These are phyloP conservation scores for Corythoichthys haematopterus DNA, from an alignment of 2,113 vertebrate genomes.

Conservation along the genomic window DNA sequence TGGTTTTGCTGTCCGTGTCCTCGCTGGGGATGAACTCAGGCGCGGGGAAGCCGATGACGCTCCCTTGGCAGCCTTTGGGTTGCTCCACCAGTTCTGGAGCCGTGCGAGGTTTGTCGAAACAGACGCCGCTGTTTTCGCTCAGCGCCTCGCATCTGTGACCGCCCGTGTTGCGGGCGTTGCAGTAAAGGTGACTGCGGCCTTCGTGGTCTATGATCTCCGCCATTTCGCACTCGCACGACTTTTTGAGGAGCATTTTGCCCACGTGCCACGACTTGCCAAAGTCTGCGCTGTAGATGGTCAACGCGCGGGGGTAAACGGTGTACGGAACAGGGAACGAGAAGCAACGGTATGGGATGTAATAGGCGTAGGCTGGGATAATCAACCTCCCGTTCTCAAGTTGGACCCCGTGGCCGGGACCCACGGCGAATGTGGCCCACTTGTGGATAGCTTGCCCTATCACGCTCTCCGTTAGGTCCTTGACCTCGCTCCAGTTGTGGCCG, in stretches of 20 bases:
- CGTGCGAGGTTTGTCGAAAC: slow-evolving; percentile 61
- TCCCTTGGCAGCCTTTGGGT: slow-evolving; percentile 81
- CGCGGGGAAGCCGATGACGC: slow-evolving; percentile 79
- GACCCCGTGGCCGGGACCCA: slow-evolving; percentile 88
- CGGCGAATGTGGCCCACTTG: slow-evolving; percentile 86
- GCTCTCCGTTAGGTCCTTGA: slow-evolving; percentile 78
- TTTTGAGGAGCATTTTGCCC: slow-evolving; percentile 55
- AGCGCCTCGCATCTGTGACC: slow-evolving; percentile 76
- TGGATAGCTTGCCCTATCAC: slow-evolving; percentile 75
- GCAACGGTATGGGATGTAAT: slow-evolving; percentile 65
- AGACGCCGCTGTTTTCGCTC: slow-evolving; percentile 68
- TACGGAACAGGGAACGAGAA: slow-evolving; percentile 47
- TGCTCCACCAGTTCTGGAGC: slow-evolving; percentile 72
- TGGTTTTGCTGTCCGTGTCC: slow-evolving; percentile 46
- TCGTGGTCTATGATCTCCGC: slow-evolving; percentile 72
- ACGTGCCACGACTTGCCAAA: slow-evolving; percentile 75
- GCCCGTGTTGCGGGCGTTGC: slow-evolving; percentile 74
- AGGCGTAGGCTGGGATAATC: slow-evolving; percentile 83
- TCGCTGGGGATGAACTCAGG: slow-evolving; percentile 49
- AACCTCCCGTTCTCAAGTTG: slow-evolving; percentile 79
- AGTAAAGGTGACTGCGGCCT: slow-evolving; percentile 75
- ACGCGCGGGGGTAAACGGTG: slow-evolving; percentile 65
- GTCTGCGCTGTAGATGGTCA: slow-evolving; percentile 86
- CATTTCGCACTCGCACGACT: slow-evolving; percentile 83
- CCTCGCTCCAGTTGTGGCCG: slow-evolving; percentile 80